Evolutionary conservation across 1,140 invertebrate genomes (phyloP).

Genomic region (Anastatus disparis): DNA sequence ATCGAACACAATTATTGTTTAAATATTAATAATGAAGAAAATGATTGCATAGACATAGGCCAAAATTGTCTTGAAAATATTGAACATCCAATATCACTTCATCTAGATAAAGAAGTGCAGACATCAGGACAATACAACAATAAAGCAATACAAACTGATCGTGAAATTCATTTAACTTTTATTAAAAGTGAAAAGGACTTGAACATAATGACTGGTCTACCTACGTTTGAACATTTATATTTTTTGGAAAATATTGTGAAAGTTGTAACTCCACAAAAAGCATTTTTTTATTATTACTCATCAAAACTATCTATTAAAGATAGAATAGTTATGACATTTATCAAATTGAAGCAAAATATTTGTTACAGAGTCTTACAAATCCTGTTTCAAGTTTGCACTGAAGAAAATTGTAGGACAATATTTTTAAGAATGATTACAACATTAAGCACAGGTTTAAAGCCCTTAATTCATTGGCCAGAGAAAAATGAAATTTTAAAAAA

Average conservation of each 20-base stretch:
- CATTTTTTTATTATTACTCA: neutral
- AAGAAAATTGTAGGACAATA: too few relatives aligned
- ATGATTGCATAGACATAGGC: neutral
- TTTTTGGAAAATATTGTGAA: neutral
- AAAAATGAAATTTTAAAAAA: neutral
- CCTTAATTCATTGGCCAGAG: too few relatives aligned
- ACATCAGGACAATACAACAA: neutral
- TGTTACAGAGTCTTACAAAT: neutral
- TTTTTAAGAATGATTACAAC: too few relatives aligned
- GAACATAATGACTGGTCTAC: neutral
- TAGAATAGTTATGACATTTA: neutral
- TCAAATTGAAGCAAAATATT: slow-evolving; percentile 1
- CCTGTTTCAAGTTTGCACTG: neutral
- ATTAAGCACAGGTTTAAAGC: too few relatives aligned
- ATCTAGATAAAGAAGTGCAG: neutral
- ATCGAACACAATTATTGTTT: neutral
- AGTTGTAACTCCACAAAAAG: neutral
- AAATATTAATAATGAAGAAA: neutral
- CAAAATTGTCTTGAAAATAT: neutral
- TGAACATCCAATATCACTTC: neutral
- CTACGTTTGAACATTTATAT: neutral
- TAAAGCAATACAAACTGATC: neutral
- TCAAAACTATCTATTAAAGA: neutral
- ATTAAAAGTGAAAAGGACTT: neutral
- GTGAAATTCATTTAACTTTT: neutral